Evolutionary conservation across 1,140 invertebrate genomes (phyloP).

Genomic region (Megathymus violae): DNA sequence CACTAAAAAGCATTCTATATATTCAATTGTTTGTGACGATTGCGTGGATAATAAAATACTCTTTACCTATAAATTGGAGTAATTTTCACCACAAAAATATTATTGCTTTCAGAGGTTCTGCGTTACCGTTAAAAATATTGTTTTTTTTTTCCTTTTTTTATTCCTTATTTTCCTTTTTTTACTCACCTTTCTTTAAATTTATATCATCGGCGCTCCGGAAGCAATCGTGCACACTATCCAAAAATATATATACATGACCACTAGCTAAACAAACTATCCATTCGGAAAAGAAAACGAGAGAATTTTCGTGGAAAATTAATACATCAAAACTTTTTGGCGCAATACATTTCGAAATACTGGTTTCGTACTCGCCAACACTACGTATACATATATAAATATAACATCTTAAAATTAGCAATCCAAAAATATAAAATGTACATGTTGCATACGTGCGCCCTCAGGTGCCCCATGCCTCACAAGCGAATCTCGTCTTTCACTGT

Average conservation of each 20-base stretch:
- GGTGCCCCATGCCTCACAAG: constrained; percentile 62
- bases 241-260: constrained; percentile 81
- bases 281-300: constrained; percentile 64
- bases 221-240: constrained; percentile 78
- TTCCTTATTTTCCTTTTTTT: constrained; percentile 43
- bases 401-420: constrained; percentile 84
- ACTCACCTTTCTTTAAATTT: constrained; percentile 48
- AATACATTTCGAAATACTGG: constrained; percentile 81
- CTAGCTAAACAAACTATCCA: constrained; percentile 81
- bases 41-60: constrained; percentile 79
- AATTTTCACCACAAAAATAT: constrained; percentile 79
- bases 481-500: constrained; percentile 50
- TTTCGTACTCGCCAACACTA: constrained; percentile 77
- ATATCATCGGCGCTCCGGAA: constrained; percentile 63
- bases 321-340: constrained; percentile 82
- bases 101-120: constrained; percentile 79
- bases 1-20: constrained; percentile 74
- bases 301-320: constrained; percentile 79
- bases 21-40: constrained; percentile 68
- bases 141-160: constrained; percentile 49
- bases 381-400: constrained; percentile 84
- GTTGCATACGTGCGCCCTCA: constrained; percentile 77
- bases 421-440: constrained; percentile 83
- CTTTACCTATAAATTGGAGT: constrained; percentile 72
- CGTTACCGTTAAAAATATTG: constrained; percentile 76